Base-by-base conservation (phyloP, 2,113 vertebrate species). In the Bufo bufo region DNA sequence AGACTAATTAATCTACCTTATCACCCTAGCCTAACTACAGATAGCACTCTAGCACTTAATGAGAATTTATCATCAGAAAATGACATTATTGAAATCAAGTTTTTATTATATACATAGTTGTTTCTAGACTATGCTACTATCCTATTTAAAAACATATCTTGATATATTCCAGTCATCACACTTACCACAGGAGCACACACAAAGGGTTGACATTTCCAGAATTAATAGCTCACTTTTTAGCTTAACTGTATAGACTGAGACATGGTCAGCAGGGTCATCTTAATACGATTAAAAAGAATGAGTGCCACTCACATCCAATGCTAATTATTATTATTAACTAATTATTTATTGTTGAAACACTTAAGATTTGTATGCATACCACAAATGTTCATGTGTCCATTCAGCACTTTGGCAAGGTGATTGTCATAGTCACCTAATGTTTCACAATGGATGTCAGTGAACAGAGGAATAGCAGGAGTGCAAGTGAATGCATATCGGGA, bases 1-100 rank as follows among this genome's bases (percentile, higher is more conserved):
- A 77, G 75, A 86, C 59, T 86, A 77, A 86, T 86, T 78, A 78
- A 65, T 86, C 56, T 78, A 78, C 74, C 85, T 86, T 78, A 78
- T 77, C 49, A 47, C 75, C 66, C 16, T 52, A 79, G 59, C 47
- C n/a, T 6, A 78, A 78, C 23, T 45, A 23, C 20, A 84, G 54
- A 23, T n/a, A 84, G 49, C 63, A 69, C n/a, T 71, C 13, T 17
- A 52, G 20, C n/a, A 33, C 17, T 81, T 59, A 81, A 81, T 45
- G 72, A 10, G 17, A 20, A 50, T 75, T 16, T 20, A 75, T 49
- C 72, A 49, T 49, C 3, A 19, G 13, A 49, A 74, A 74, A 50
- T 19, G 8, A 50, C 72, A 45, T 45, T 19, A 75, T 3, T 50
- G 9, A 49, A 74, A 75, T 19, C 47, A 50, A 11, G 17, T 49